Percentiles rank a stretch among this genome's conserved stretches.
These are phyloP conservation scores for Diadophis punctatus DNA, from an alignment of 2,113 vertebrate species.

Conservation along the genomic window DNA sequence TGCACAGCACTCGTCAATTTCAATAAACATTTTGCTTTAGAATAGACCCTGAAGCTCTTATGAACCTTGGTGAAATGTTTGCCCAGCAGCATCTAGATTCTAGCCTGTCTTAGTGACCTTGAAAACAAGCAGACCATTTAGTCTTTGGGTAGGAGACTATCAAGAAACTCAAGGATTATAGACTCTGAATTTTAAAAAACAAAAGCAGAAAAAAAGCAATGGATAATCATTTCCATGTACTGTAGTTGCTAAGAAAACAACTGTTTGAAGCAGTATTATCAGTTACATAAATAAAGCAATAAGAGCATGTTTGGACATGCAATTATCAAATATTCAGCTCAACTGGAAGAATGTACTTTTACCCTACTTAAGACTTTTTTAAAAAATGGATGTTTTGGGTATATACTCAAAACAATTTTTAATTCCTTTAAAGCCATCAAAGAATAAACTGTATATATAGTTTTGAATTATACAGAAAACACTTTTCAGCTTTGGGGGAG, in stretches of 20 bases:
- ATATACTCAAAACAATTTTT: not conserved
- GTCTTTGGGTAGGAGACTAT: not conserved
- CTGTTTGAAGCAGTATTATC: not conserved
- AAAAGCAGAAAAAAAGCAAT: not conserved
- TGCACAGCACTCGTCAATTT: not conserved
- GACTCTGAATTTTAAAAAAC: not conserved
- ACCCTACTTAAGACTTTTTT: not conserved
- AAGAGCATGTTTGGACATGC: not conserved
- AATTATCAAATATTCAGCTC: not conserved
- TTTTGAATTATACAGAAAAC: not conserved
- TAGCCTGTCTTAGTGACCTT: not conserved
- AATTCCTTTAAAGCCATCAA: not conserved
- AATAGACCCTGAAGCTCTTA: not conserved
- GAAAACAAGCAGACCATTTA: not conserved
- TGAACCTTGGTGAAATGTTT: not conserved
- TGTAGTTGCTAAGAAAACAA: not conserved
- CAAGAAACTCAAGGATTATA: not conserved
- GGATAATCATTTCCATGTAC: not conserved
- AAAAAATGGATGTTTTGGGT: not conserved
- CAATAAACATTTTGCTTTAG: not conserved
- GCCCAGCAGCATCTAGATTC: not conserved
- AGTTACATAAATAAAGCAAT: not conserved
- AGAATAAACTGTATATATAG: not conserved
- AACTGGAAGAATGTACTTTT: not conserved
- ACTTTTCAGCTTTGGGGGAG: not conserved